Conservation (phyloP, 2,113 vertebrate genomes). For the Hippocampus barbouri region DNA sequence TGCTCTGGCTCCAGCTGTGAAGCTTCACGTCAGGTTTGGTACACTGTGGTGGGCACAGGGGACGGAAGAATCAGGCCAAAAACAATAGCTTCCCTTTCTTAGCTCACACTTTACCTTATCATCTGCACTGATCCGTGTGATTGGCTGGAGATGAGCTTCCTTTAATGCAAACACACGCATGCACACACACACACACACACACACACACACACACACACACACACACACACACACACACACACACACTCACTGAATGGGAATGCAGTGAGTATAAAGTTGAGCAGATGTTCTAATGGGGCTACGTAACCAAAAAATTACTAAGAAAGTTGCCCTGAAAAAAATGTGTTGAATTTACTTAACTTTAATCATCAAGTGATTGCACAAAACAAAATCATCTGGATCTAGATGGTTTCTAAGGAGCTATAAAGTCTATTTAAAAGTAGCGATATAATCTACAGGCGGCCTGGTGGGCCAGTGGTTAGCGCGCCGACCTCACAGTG, state of each 20-base stretch:
- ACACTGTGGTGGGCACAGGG: constrained; percentile 26
- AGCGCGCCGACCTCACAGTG: too few relatives aligned
- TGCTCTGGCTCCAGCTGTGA: constrained; percentile 37
- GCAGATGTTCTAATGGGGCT: constrained; percentile 2
- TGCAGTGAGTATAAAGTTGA: neutral
- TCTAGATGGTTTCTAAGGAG: too few relatives aligned
- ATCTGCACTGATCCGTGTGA: constrained; percentile 52
- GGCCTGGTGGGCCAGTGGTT: too few relatives aligned
- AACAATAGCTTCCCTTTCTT: constrained; percentile 40
- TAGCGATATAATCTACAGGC: too few relatives aligned
- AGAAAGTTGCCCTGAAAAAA: too few relatives aligned
- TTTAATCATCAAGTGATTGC: too few relatives aligned
- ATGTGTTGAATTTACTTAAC: too few relatives aligned
- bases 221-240: neutral
- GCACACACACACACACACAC: neutral
- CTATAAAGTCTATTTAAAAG: too few relatives aligned
- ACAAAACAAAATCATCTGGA: too few relatives aligned
- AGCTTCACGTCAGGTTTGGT: constrained; percentile 29
- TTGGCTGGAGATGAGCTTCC: constrained; percentile 49
- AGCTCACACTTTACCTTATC: constrained; percentile 27
- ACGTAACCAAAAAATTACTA: neutral
- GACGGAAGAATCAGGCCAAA: constrained; percentile 20
- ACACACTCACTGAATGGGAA: neutral
- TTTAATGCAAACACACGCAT: neutral
- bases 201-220: neutral